Base-by-base conservation (phyloP, 2,888 invertebrate species). In the Cephus rjabovi region DNA sequence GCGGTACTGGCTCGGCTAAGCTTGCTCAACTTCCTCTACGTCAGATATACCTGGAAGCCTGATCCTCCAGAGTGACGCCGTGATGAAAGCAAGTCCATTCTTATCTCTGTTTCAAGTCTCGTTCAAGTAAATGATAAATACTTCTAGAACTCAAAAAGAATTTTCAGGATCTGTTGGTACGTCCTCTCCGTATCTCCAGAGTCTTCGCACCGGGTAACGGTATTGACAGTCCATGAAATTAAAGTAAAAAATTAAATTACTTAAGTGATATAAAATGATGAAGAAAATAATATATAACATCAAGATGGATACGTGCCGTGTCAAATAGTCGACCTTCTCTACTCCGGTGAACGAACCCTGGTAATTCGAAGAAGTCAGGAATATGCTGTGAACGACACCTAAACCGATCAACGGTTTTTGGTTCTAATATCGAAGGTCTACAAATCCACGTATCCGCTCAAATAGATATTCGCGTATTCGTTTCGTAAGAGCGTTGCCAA, bases 21-120 rank as follows among this genome's bases (percentile, higher is more conserved):
- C 30, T 74, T 74, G 35, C 74, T 34, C 35, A 74, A 74, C 37
- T 74, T 74, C 74, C 74, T 34, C 30, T 74, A 15, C 74, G 30
- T 34, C 15, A 11, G 74, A n/a, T 71, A 71, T 71, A 56, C 56
- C 56, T 56, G 56, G 56, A 56, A 56, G 56, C 56, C 56, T 23
- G 56, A 56, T 56, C 56, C 56, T 56, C 56, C 23, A 0, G 23
- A 56, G 9, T 56, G 23, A 23, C 56, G 56, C 56, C 56, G 23
- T 9, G 56, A 56, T 9, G 23, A 56, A 56, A 56, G 23, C 23
- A 56, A 9, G 9, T 56, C 2, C 56, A 23, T 56, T 56, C 23
- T 9, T 23, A 56, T 56, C 23, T 23, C 56, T 56, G 23, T 23
- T 56, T 23, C 56, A 56, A 23, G 23, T 56, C 9, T 1, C 9